Evolutionary conservation across 2,888 invertebrate species (phyloP).

Genomic region (Dione vanillae): DNA sequence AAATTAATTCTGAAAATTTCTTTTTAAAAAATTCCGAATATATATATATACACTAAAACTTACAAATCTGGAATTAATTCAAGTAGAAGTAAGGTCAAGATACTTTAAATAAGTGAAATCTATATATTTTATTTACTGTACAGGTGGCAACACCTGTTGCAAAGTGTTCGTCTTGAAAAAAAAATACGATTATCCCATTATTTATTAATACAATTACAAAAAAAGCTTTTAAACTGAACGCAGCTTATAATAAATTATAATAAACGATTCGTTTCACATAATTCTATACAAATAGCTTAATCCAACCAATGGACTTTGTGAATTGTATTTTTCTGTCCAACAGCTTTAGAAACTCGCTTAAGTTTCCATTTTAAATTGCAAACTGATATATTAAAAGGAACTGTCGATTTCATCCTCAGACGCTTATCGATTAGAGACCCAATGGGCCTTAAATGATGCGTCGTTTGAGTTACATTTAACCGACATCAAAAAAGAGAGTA

Average conservation of each 20-base stretch:
- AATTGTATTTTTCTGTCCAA: conserved; percentile 14
- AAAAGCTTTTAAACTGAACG: background rate
- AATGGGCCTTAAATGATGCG: background rate
- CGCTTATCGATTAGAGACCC: background rate
- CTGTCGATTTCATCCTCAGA: conserved; percentile 13
- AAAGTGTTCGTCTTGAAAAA: no score
- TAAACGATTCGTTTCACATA: background rate
- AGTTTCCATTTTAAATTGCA: conserved; percentile 16
- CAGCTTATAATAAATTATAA: background rate
- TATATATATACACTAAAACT: no score
- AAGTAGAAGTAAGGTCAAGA: no score
- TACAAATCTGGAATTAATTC: no score
- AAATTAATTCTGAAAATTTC: no score
- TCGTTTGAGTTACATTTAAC: no score
- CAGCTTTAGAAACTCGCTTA: conserved; percentile 5
- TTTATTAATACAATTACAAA: background rate
- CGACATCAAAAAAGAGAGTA: no score
- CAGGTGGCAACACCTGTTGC: no score
- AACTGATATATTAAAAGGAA: conserved; percentile 10
- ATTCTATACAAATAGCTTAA: conserved; percentile 8
- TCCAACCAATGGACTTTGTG: background rate
- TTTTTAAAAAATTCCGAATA: no score
- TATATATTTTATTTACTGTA: no score
- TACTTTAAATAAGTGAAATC: no score
- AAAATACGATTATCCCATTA: no score